These are phyloP conservation scores for Monochamus alternatus DNA, from an alignment of 2,888 invertebrate genomes.

Conservation along the genomic window DNA sequence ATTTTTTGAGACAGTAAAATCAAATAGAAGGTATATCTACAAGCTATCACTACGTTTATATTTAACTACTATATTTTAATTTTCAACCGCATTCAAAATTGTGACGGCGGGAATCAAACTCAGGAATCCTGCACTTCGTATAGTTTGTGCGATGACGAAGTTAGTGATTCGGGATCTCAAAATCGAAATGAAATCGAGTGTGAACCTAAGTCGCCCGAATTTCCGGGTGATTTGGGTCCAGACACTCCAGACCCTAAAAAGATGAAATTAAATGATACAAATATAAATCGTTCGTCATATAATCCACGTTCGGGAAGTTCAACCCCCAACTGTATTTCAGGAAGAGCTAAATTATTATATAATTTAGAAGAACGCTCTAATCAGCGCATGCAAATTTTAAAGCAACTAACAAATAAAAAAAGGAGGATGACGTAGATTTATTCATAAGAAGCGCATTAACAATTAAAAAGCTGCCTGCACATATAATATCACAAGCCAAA, in stretches of 20 bases:
- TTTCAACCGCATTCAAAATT: background rate
- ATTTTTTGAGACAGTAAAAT: slow-evolving; percentile 24
- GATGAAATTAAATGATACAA: too few species aligned
- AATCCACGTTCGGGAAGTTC: too few species aligned
- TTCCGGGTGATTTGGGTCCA: too few species aligned
- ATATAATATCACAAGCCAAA: slow-evolving; percentile 22
- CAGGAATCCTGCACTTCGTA: background rate
- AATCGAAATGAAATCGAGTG: too few species aligned
- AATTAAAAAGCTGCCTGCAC: slow-evolving; percentile 30
- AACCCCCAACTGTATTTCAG: background rate
- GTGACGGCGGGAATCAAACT: background rate
- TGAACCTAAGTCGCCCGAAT: too few species aligned
- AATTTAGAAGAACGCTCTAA: too few species aligned
- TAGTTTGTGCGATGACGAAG: background rate
- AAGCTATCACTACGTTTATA: too few species aligned
- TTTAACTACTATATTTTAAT: too few species aligned
- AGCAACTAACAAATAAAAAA: background rate
- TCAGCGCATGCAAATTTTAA: too few species aligned
- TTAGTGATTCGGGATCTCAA: background rate
- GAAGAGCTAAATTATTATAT: background rate
- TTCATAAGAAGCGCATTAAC: slow-evolving; percentile 23
- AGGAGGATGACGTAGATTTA: too few species aligned
- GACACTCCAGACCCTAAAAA: too few species aligned
- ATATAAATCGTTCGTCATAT: too few species aligned
- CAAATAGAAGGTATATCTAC: slow-evolving; percentile 13